These are phyloP conservation scores for Ammospiza nelsoni DNA, from an alignment of 2,113 vertebrate genomes.

Conservation along the genomic window DNA sequence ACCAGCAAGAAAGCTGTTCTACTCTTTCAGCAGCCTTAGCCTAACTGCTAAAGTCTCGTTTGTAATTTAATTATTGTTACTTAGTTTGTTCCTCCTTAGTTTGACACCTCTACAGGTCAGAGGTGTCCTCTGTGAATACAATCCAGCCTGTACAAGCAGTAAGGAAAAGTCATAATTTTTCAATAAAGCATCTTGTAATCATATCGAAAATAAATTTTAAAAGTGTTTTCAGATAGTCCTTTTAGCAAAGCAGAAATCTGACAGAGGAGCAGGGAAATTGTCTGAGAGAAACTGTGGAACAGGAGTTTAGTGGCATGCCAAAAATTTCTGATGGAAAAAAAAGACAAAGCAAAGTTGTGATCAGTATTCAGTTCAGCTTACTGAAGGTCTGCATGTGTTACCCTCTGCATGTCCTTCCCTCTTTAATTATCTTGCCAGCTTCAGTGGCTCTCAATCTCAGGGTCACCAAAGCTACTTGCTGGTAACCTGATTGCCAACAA, in stretches of 20 bases:
- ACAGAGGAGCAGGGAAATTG: not conserved
- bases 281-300: not conserved
- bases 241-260: not conserved
- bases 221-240: not conserved
- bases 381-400: not conserved
- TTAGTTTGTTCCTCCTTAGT: not conserved
- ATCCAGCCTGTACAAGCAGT: not conserved
- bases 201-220: not conserved
- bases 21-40: not conserved
- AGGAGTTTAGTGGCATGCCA: not conserved
- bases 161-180: not conserved
- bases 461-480: constrained; percentile 16
- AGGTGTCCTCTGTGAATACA: not conserved
- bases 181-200: not conserved
- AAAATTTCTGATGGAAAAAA: not conserved
- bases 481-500: not conserved
- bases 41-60: not conserved
- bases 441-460: not conserved
- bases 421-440: not conserved
- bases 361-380: not conserved
- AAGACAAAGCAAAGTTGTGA: not conserved
- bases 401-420: not conserved
- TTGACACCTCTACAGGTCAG: not conserved
- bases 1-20: not conserved
- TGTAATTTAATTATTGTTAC: not conserved